Evolutionary conservation across 2,888 invertebrate species (phyloP).

Genomic region (Thecophora atra): DNA sequence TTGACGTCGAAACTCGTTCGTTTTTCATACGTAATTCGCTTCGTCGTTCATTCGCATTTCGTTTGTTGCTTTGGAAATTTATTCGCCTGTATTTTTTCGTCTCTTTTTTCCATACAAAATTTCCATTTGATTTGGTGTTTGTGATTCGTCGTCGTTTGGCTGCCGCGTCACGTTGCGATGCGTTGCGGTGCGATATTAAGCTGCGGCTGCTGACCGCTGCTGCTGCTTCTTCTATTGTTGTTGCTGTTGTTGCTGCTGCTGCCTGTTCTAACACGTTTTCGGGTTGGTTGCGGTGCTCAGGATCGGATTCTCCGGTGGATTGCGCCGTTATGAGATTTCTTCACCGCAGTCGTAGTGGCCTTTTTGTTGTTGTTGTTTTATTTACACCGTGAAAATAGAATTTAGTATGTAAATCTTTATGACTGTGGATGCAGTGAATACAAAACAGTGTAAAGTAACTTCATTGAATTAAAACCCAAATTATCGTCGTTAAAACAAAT

Average conservation of each 20-base stretch:
- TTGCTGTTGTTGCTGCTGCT: background rate
- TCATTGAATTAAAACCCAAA: background rate
- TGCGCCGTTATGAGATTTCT: no score
- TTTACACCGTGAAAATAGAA: no score
- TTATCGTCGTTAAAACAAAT: background rate
- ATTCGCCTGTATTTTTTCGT: background rate
- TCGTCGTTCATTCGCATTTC: background rate
- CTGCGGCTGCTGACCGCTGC: constrained; percentile 1
- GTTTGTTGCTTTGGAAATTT: background rate
- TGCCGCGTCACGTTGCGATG: background rate
- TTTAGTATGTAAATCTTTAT: no score
- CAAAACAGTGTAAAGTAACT: background rate
- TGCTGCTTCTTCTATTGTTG: background rate
- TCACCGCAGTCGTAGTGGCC: no score
- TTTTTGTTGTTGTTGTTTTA: no score
- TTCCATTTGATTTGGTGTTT: no score
- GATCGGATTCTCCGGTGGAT: no score
- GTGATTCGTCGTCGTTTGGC: background rate
- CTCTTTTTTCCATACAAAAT: no score
- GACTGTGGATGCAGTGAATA: no score
- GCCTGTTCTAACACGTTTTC: background rate
- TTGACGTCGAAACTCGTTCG: no score
- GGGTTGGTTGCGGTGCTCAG: no score
- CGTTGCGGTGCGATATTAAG: background rate
- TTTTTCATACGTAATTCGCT: background rate